These are phyloP conservation scores for Oxystoma pomonae DNA, from an alignment of 2,888 invertebrate species.

Conservation along the genomic window DNA sequence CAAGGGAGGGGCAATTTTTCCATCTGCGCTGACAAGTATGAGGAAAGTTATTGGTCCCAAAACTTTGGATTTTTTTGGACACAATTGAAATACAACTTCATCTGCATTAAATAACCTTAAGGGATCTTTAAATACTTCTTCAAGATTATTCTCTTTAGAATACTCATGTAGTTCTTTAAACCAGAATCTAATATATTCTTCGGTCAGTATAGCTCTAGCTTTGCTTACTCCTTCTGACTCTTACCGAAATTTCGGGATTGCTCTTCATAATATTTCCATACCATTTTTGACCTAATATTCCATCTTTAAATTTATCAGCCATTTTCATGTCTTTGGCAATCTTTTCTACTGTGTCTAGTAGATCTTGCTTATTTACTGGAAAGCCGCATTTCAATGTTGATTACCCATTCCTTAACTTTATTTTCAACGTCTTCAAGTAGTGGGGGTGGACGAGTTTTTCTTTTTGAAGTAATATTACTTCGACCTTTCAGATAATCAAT, in stretches of 20 bases:
- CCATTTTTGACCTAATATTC: slow-evolving; percentile 27
- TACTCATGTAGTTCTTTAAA: slow-evolving; percentile 12
- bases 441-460: slow-evolving; percentile 30
- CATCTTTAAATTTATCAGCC: slow-evolving; percentile 15
- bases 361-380: slow-evolving; percentile 33
- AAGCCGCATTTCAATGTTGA: slow-evolving; percentile 35
- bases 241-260: slow-evolving; percentile 29
- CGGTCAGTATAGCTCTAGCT: slow-evolving; percentile 18
- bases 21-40: slow-evolving; percentile 23
- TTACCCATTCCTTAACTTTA: slow-evolving; percentile 30
- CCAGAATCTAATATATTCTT: slow-evolving; percentile 14
- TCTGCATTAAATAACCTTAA: slow-evolving; percentile 36
- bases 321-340: slow-evolving; percentile 19
- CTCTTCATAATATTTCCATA: slow-evolving; percentile 32
- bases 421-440: slow-evolving; percentile 28
- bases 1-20: slow-evolving; percentile 21
- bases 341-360: slow-evolving; percentile 33
- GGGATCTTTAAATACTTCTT: slow-evolving; percentile 23
- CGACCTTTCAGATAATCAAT: background rate
- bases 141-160: background rate
- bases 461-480: background rate
- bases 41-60: slow-evolving; percentile 32
- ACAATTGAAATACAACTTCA: slow-evolving; percentile 37
- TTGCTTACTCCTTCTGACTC: slow-evolving; percentile 20
- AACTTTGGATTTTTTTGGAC: slow-evolving; percentile 25